Conservation (phyloP, 2,113 vertebrate species). For the Sceloporus undulatus region DNA sequence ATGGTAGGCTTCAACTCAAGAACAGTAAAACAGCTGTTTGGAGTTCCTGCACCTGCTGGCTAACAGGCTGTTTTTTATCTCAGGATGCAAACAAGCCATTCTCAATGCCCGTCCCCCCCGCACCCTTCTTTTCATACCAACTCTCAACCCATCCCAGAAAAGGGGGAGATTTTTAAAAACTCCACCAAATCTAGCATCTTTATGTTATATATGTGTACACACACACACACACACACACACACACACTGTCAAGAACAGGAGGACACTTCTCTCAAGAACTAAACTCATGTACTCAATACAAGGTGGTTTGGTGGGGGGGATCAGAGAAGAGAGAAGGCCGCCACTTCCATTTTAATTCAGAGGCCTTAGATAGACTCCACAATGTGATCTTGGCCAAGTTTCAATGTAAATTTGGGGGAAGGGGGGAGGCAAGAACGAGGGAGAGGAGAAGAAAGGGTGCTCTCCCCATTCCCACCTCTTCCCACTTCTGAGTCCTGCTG, state of each 20-base stretch:
- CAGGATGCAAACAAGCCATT: slow-evolving; percentile 79
- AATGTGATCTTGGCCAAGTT: slow-evolving; percentile 86
- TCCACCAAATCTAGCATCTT: slow-evolving; percentile 13
- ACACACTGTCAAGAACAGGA: slow-evolving; percentile 28
- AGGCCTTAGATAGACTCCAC: slow-evolving; percentile 78
- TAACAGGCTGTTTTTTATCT: slow-evolving; percentile 85
- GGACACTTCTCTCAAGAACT: slow-evolving; percentile 49
- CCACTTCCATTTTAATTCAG: slow-evolving; percentile 80
- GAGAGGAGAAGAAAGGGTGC: slow-evolving; percentile 84
- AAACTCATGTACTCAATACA: not conserved
- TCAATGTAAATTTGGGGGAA: slow-evolving; percentile 82
- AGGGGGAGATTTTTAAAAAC: not conserved
- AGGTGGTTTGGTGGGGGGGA: slow-evolving; percentile 63
- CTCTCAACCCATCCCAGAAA: slow-evolving; percentile 42
- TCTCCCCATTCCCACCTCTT: slow-evolving; percentile 65
- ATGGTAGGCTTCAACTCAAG: slow-evolving; percentile 78
- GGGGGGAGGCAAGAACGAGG: slow-evolving; percentile 70
- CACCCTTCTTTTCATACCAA: slow-evolving; percentile 67
- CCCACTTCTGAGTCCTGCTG: slow-evolving; percentile 82
- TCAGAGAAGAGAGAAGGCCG: not conserved
- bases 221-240: too few species aligned
- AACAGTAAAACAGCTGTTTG: slow-evolving; percentile 87
- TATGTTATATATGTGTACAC: not conserved
- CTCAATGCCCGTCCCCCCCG: slow-evolving; percentile 33
- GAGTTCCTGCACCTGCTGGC: slow-evolving; percentile 87